Evolutionary conservation across 2,113 vertebrate genomes (phyloP), one percentile per base, ranked within the genome.

Genomic region (Calcarius ornatus): DNA sequence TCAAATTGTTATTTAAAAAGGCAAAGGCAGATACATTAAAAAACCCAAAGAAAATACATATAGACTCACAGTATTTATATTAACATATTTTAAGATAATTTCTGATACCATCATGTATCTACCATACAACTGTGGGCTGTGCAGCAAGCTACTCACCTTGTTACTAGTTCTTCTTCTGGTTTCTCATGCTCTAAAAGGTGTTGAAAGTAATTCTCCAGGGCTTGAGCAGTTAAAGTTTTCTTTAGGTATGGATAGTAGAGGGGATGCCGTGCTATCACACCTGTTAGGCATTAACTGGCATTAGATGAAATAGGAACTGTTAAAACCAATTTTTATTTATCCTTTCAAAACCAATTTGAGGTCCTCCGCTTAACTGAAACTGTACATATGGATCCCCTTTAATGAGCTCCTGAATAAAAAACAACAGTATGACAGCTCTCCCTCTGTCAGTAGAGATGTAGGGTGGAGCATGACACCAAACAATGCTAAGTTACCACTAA

Each of bases 161-260:
- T 98, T 61, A 99, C 98, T 12, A 97, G 94, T 23, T 95, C 81
- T 51, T 92, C 87, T 81, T 82, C 43, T 5, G 66, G 42, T 25
- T 84, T 72, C n/a, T 98, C 96, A 33, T 81, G 96, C 82, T 98
- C 95, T 43, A 99, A 96, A 90, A 99, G 96, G 95, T 99, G 98
- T 27, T 98, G 96, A 86, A 99, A 99, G 86, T 98, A 99, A 56
- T 97, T 92, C 96, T 99, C 95, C 92, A 98, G 91, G 24, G 97
- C 97, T 63, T 98, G 93, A 76, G 98, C 95, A 61, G 98, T 99
- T 97, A 99, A 97, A 88, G 97, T 97, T 96, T 98, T 98, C 97
- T 98, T 99, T 82, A 99, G 97, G 96, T 99, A 99, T 5, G 98
- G 98, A 81, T 98, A 99, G 92, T 98, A 99, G 57, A 98, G 97